Evolutionary conservation across 2,888 invertebrate genomes (phyloP), one percentile per base, ranked within the genome.

Genomic region (Aphidius colemani): DNA sequence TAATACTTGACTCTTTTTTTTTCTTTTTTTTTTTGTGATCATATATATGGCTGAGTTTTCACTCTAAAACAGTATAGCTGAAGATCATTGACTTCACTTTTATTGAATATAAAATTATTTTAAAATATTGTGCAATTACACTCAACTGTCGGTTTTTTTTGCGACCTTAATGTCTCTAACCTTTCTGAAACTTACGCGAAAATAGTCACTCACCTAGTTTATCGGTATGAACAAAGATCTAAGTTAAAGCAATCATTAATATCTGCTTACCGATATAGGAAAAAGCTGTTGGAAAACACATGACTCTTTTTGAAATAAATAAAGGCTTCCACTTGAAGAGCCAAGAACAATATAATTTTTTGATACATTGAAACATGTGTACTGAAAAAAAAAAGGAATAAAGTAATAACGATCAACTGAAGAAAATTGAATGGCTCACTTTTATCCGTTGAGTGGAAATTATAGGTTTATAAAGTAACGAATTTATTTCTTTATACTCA

Each of bases 271-370:
- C 85, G 92, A 91, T 76, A 89, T 90, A 13, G 94, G 93, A 74
- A 93, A 89, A 50, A 94, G 84, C 75, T 93, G 92, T 49, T 91
- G 83, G 82, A 93, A 93, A 75, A 88, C 87, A 78, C 90, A 91
- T 48, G 90, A 88, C 69, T 86, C 85, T 67, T 91, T 85, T 71
- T 88, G 88, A 78, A 93, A 94, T 30, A 93, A 84, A 80, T 93
- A 93, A 59, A 93, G 84, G 39, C 93, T 92, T 62, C 94, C 94
- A 73, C 92, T 93, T 0, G 90, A 91, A 2, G 93, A 92, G 40
- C 94, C 93, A 78, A 93, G 89, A 59, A 90, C 87, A 69, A 94
- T 86, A 70, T 89, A 88, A 68, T 87, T 89, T 69, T 85, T 84
- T 3, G 93, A 93, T 9, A 90, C 87, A 83, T 91, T 88, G 72